A percentile compares a stretch with the other conserved stretches of the same genome.
Conservation (phyloP, 1,140 invertebrate genomes). For the Bombyx mandarina region DNA sequence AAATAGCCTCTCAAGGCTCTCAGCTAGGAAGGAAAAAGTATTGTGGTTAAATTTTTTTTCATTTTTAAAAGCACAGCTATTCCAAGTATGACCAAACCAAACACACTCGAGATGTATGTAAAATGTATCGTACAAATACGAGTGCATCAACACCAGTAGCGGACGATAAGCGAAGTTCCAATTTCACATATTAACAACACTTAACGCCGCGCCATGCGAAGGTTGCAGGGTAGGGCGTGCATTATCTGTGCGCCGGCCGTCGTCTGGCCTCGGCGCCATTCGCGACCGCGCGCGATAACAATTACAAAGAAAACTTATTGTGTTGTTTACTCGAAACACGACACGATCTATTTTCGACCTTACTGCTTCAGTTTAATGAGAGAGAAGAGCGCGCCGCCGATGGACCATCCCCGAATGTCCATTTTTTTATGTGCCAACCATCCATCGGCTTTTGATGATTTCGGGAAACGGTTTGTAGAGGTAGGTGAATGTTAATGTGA, state of each 20-base stretch:
- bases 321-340: slow-evolving; percentile 12
- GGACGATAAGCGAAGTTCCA: slow-evolving; percentile 1
- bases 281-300: slow-evolving; percentile 20
- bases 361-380: not conserved
- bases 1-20: too few species aligned
- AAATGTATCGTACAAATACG: not conserved
- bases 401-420: too few species aligned
- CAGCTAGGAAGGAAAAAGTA: too few species aligned
- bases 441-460: too few species aligned
- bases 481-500: too few species aligned
- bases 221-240: slow-evolving; percentile 7
- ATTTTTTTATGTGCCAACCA: too few species aligned
- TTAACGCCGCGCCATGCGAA: slow-evolving; percentile 5
- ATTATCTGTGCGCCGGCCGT: slow-evolving; percentile 15
- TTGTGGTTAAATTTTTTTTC: too few species aligned
- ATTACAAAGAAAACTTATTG: slow-evolving; percentile 39
- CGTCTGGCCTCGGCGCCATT: slow-evolving; percentile 7
- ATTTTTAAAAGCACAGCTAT: too few species aligned
- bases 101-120: too few species aligned
- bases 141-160: not conserved
- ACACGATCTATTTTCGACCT: not conserved
- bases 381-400: too few species aligned
- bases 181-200: slow-evolving; percentile 1
- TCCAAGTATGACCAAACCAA: too few species aligned
- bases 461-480: too few species aligned